Conservation (phyloP, 2,888 invertebrate genomes). For the Phorcus lineatus region DNA sequence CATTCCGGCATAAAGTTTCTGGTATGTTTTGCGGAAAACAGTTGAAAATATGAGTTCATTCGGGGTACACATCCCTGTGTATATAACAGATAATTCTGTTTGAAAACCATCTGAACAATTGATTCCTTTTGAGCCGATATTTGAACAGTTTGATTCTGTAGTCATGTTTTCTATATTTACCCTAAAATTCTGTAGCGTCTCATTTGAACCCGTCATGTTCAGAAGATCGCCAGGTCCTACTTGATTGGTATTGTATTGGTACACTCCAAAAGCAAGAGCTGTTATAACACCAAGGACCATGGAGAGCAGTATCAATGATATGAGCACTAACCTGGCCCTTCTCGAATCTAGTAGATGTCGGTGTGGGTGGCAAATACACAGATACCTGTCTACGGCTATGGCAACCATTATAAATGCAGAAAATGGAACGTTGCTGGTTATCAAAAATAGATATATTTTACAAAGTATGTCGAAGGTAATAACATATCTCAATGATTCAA, state of each 20-base stretch:
- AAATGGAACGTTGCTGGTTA: slow-evolving; percentile 69
- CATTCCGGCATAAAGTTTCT: slow-evolving; percentile 65
- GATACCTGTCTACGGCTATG: slow-evolving; percentile 66
- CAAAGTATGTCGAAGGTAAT: slow-evolving; percentile 59
- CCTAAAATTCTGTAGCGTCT: background rate
- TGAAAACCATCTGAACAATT: background rate
- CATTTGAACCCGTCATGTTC: background rate
- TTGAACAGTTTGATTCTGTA: background rate
- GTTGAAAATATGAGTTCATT: slow-evolving; percentile 55
- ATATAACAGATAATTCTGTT: background rate
- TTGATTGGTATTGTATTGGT: slow-evolving; percentile 17
- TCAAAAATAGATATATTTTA: slow-evolving; percentile 69
- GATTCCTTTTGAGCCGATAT: background rate
- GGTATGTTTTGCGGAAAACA: slow-evolving; percentile 54
- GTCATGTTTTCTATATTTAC: background rate
- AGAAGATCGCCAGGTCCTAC: background rate
- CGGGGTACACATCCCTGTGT: slow-evolving; percentile 47
- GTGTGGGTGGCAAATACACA: slow-evolving; percentile 71
- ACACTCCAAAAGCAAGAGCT: slow-evolving; percentile 57
- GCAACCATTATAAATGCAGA: slow-evolving; percentile 71
- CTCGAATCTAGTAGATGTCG: slow-evolving; percentile 58
- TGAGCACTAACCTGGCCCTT: slow-evolving; percentile 43
- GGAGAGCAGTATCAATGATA: slow-evolving; percentile 28
- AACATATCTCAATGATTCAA: slow-evolving; percentile 56
- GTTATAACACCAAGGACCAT: slow-evolving; percentile 55